Evolutionary conservation across 2,888 invertebrate species (phyloP).

Genomic region (Ormyrus nitidulus): DNA sequence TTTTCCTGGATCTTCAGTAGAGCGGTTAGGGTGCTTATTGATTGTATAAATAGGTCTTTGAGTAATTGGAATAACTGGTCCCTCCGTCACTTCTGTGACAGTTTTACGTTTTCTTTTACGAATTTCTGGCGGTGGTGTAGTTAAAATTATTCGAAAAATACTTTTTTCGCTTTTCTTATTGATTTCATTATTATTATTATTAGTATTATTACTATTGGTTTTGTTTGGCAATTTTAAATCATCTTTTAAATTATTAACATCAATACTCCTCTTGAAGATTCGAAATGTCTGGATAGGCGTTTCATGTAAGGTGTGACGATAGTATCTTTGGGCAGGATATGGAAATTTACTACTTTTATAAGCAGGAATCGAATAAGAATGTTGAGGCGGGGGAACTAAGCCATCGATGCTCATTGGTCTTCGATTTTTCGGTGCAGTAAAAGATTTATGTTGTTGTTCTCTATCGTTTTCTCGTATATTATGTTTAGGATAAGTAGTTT

Average conservation of each 20-base stretch:
- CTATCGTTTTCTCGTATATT: conserved; percentile 11
- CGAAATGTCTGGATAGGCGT: neutral
- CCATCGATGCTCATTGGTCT: conserved; percentile 36
- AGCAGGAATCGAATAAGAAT: neutral
- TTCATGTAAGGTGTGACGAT: neutral
- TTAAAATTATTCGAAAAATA: conserved; percentile 45
- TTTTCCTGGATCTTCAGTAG: conserved; percentile 58
- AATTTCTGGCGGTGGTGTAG: conserved; percentile 39
- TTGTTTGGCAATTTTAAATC: conserved; percentile 1
- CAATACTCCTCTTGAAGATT: conserved; percentile 38
- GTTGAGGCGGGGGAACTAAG: conserved; percentile 47
- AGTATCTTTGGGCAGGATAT: conserved; percentile 11
- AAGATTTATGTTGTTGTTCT: conserved; percentile 2
- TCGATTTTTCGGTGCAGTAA: conserved; percentile 9
- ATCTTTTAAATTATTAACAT: neutral
- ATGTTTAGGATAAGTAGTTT: conserved; percentile 1
- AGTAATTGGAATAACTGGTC: conserved; percentile 45
- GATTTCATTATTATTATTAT: neutral
- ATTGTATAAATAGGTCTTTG: conserved; percentile 61
- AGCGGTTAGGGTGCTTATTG: conserved; percentile 60
- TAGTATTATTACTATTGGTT: neutral
- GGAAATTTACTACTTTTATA: conserved; percentile 13
- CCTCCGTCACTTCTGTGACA: conserved; percentile 38
- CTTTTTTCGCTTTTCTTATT: conserved; percentile 7
- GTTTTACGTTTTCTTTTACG: conserved; percentile 26